A percentile compares a stretch with the other conserved stretches of the same genome.
phyloP scores from a whole-genome alignment of 1,140 invertebrate species.

The Pinna nobilis region DNA sequence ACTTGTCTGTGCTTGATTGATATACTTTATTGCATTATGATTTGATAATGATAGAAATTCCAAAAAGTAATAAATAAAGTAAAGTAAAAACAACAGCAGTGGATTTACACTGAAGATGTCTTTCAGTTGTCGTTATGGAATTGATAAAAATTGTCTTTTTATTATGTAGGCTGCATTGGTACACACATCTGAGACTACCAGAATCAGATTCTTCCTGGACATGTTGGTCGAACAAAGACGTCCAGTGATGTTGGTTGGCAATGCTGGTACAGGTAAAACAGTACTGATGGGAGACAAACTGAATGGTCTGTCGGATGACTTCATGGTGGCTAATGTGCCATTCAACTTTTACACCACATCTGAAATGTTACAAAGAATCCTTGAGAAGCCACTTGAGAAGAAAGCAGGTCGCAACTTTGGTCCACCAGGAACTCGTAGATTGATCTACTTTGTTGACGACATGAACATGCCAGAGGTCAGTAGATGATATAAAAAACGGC shows the following conservation, averaged over 20 bases:
- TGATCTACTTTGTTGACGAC: slow-evolving; percentile 98
- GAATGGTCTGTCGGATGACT: slow-evolving; percentile 86
- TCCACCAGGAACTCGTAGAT: slow-evolving; percentile 93
- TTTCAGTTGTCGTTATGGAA: too few species aligned
- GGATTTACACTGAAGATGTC: too few species aligned
- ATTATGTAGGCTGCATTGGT: slow-evolving; percentile 85
- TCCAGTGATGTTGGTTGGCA: slow-evolving; percentile 95
- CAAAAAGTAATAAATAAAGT: too few species aligned
- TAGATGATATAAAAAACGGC: too few species aligned
- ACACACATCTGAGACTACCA: slow-evolving; percentile 94
- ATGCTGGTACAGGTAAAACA: slow-evolving; percentile 80
- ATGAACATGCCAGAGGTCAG: slow-evolving; percentile 97
- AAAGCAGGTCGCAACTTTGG: slow-evolving; percentile 97
- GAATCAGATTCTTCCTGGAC: slow-evolving; percentile 92
- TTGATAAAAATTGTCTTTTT: too few species aligned
- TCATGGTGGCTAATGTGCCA: slow-evolving; percentile 91
- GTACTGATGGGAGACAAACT: slow-evolving; percentile 88
- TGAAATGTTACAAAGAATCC: slow-evolving; percentile 95
- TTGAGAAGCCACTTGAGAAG: slow-evolving; percentile 97
- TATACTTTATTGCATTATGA: too few species aligned
- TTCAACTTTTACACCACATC: slow-evolving; percentile 98
- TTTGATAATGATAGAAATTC: too few species aligned
- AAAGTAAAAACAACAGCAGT: too few species aligned
- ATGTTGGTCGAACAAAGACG: slow-evolving; percentile 89
- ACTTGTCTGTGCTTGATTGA: too few species aligned